Base-by-base conservation (phyloP, 1,140 invertebrate species). In the Tetragonula clypearis region DNA sequence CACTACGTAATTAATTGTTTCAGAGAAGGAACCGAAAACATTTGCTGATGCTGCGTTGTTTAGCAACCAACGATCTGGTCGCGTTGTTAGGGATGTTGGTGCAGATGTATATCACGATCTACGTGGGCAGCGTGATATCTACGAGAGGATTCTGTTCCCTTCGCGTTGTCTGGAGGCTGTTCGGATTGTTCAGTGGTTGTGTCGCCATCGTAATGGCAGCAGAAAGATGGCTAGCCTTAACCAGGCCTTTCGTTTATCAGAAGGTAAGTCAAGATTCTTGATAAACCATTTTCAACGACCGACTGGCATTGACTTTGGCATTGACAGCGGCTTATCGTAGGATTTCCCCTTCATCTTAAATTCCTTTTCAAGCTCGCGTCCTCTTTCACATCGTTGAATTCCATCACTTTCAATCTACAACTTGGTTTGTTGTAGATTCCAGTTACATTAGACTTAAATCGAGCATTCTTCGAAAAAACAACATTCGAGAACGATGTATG, bases 121-220 rank as follows among this genome's bases (percentile, higher is more conserved):
- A 96, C 80, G 92, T 94, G 21, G 94, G 94, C 35, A 92, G 93
- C 77, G 87, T 91, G 14, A 91, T 87, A 53, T 90, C 91, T 19
- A 92, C 91, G 21, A 90, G 91, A 79, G 85, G 83, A 58, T 96
- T 96, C 91, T 98, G 98, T 92, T 96, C 96, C 30, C 93, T 96
- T 41, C 95, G 97, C 69, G 97, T 98, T 2, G 93, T 98, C 14
- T 96, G 97, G 94, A 95, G 98, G 26, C 96, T 97, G 69, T 98
- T 98, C 93, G 98, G 98, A 14, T 95, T 98, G 3, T 97, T 97
- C 79, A 98, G 97, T 35, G 98, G 98, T 12, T 98, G 97, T 93
- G 97, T 98, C 68, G 97, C 98, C 23, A 96, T 97, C 89, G 97
- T 98, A 11, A 98, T 98, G 98, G 98, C 98, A 2, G 96, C 97